phyloP scores from a whole-genome alignment of 2,888 invertebrate species.

The Seira sanloemensis region DNA sequence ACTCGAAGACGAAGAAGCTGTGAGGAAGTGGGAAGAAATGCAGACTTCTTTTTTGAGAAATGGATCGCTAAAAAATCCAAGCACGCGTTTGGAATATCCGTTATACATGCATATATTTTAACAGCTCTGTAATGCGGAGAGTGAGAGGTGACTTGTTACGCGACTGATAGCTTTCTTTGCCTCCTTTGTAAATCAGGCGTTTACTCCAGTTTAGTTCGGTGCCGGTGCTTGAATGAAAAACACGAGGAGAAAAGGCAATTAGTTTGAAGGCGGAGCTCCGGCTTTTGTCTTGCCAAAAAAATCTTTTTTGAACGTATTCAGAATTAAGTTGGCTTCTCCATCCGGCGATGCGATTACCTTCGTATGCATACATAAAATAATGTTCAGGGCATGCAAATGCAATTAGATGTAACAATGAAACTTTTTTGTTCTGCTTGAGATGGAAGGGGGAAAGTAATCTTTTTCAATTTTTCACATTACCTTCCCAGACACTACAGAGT shows the following conservation, averaged over 20 bases:
- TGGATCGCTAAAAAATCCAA: neutral
- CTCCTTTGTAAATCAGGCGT: neutral
- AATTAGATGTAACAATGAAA: neutral
- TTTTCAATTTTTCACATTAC: neutral
- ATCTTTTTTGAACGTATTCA: neutral
- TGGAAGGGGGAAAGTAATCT: neutral
- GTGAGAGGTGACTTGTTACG: neutral
- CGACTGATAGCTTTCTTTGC: neutral
- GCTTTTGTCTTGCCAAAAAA: constrained; percentile 8
- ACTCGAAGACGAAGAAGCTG: no score
- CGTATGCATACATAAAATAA: neutral
- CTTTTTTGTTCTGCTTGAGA: neutral
- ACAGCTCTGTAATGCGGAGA: neutral
- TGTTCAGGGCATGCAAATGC: neutral
- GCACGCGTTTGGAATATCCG: neutral
- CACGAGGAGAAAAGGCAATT: constrained; percentile 52
- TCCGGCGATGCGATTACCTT: neutral
- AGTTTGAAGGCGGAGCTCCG: constrained; percentile 28
- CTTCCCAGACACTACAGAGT: neutral
- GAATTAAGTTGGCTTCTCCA: neutral
- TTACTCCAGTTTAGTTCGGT: neutral
- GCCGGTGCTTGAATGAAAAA: neutral
- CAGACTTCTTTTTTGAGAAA: no score
- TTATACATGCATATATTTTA: neutral
- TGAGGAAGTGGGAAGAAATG: no score